phyloP scores from a whole-genome alignment of 2,797 vertebrate genomes.

The Pterois miles region DNA sequence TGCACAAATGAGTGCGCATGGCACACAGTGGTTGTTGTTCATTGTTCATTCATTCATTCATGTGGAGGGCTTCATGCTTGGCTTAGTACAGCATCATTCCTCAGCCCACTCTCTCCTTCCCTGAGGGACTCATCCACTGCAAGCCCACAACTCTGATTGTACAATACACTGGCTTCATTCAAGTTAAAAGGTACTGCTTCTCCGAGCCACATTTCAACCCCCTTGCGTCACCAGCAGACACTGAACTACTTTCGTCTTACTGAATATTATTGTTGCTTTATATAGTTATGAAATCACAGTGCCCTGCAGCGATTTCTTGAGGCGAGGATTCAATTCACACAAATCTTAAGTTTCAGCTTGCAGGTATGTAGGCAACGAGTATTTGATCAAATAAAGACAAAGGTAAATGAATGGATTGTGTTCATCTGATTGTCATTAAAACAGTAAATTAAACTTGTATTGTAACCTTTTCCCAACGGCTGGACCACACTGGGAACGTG shows the following conservation, averaged over 20 bases:
- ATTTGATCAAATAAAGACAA: background rate
- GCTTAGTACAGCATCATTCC: conserved; percentile 76
- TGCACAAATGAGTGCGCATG: conserved; percentile 34
- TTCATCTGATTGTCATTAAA: background rate
- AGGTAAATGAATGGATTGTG: background rate
- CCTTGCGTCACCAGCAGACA: conserved; percentile 55
- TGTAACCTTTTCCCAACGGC: background rate
- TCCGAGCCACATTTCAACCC: conserved; percentile 57
- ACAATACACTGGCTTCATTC: conserved; percentile 80
- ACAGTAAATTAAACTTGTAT: background rate
- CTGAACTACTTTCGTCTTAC: conserved; percentile 25
- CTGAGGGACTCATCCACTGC: conserved; percentile 68
- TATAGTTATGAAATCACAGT: conserved; percentile 45
- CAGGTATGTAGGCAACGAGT: background rate
- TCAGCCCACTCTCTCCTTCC: conserved; percentile 74
- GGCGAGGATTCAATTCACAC: background rate
- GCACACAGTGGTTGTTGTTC: conserved; percentile 78
- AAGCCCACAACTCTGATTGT: conserved; percentile 76
- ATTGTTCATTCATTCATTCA: conserved; percentile 87
- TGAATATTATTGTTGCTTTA: conserved; percentile 50
- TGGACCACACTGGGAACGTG: no score
- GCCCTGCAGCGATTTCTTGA: background rate
- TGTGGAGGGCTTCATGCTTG: conserved; percentile 76
- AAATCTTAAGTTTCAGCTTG: conserved; percentile 1
- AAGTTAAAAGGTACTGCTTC: conserved; percentile 58